Evolutionary conservation across 2,797 vertebrate genomes (phyloP), one percentile per base, ranked within the genome.

Genomic region (Chaetodon trifasciatus): DNA sequence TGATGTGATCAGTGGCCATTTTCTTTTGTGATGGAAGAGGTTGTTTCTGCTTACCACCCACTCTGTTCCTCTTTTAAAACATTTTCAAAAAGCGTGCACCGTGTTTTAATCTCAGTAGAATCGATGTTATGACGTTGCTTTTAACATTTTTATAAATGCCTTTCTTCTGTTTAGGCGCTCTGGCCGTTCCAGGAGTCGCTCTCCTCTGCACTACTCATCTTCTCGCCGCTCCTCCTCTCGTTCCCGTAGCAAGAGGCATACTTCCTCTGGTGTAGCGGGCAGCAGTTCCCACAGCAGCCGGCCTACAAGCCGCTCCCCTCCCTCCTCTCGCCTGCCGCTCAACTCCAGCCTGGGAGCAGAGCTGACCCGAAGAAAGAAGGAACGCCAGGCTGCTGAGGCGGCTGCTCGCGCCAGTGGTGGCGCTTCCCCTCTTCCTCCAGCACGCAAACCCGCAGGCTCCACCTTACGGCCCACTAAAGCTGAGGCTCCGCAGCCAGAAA

Each of bases 281-380:
- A 68, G 86, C 28, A 94, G 96, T 68, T 96, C 97, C 47, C 95
- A 96, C 90, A 97, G 94, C 76, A 97, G 94, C 86, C 96, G 97
- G 74, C 97, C 98, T 68, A 91, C 97, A 78, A 98, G 97, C 88
- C 98, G 98, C 77, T 99, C 98, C 85, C 64, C 98, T 91, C 62
- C 98, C 0, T 93, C 98, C 0, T 96, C 95, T 1, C 94, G 96
- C 56, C 95, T 99, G 63, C 98, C 98, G 0, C 95, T 99, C 17
- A 97, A 97, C 89, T 99, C 98, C 82, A 99, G 98, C 77, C 94
- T 99, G 16, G 98, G 98, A 23, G 98, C 98, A 6, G 98, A 99
- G 91, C 96, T 99, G 67, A 99, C 94, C 82, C 96, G 98, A 49
- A 97, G 96, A 88, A 99, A 99, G 86, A 99, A 98, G 92, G 98